phyloP scores from a whole-genome alignment of 2,113 vertebrate genomes.

The Pterocles orientalis region DNA sequence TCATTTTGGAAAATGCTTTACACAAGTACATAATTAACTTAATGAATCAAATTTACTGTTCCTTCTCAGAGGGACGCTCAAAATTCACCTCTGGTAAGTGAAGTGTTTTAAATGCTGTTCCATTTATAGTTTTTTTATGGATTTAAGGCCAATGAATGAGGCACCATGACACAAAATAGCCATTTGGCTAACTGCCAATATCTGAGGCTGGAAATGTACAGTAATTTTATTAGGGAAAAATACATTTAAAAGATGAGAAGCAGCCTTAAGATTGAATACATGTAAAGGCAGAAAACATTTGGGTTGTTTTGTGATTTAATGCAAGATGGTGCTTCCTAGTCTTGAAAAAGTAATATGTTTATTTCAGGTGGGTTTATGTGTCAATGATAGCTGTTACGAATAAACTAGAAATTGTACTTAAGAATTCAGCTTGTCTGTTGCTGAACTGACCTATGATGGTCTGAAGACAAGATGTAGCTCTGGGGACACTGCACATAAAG shows the following conservation, averaged over 20 bases:
- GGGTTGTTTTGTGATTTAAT: neutral
- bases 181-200: constrained; percentile 18
- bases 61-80: neutral
- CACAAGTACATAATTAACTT: constrained; percentile 29
- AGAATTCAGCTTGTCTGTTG: neutral
- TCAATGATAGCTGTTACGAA: neutral
- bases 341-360: neutral
- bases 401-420: neutral
- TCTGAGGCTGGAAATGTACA: neutral
- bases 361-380: neutral
- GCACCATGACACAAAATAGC: neutral
- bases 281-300: neutral
- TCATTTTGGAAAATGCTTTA: constrained; percentile 8
- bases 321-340: neutral
- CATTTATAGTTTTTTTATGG: constrained; percentile 8
- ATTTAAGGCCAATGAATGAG: neutral
- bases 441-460: neutral
- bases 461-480: neutral
- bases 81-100: constrained; percentile 18
- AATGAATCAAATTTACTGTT: constrained; percentile 50
- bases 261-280: neutral
- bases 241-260: neutral
- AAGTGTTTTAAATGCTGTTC: constrained; percentile 17
- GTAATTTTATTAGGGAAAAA: neutral
- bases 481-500: neutral